phyloP scores from a whole-genome alignment of 2,113 vertebrate species.

The Hippocampus guttulatus region DNA sequence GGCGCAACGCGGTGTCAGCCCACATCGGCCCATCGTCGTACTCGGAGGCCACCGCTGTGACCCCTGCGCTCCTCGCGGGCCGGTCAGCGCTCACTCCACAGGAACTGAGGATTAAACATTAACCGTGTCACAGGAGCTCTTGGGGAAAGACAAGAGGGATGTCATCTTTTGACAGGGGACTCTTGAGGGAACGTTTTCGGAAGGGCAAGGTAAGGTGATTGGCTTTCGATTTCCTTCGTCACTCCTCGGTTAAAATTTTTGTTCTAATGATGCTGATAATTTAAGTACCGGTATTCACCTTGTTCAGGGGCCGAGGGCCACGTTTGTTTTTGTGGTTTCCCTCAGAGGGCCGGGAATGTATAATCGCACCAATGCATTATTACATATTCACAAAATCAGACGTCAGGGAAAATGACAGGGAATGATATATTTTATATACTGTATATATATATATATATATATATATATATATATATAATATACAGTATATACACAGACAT shows the following conservation, averaged over 20 bases:
- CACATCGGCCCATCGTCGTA: constrained; percentile 5
- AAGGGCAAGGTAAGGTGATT: constrained; percentile 42
- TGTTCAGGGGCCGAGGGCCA: neutral
- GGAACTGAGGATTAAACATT: constrained; percentile 59
- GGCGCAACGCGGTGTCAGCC: constrained; percentile 19
- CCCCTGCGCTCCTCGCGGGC: constrained; percentile 28
- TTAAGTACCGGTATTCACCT: neutral
- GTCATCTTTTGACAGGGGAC: constrained; percentile 16
- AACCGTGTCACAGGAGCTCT: constrained; percentile 32
- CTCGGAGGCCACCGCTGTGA: constrained; percentile 23
- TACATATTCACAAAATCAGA: too few species aligned
- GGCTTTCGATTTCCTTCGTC: neutral
- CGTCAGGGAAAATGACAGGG: too few species aligned
- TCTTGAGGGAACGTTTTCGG: constrained; percentile 21
- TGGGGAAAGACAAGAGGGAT: constrained; percentile 14
- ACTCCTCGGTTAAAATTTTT: neutral
- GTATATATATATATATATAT: too few species aligned
- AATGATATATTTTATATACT: too few species aligned
- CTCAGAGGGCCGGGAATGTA: neutral
- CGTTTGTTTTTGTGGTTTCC: neutral
- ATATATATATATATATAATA: too few species aligned
- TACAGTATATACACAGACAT: too few species aligned
- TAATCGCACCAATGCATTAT: too few species aligned
- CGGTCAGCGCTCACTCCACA: constrained; percentile 42
- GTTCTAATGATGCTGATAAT: neutral